These are phyloP conservation scores for Chrysolina americana DNA, from an alignment of 2,888 invertebrate species.

Conservation along the genomic window DNA sequence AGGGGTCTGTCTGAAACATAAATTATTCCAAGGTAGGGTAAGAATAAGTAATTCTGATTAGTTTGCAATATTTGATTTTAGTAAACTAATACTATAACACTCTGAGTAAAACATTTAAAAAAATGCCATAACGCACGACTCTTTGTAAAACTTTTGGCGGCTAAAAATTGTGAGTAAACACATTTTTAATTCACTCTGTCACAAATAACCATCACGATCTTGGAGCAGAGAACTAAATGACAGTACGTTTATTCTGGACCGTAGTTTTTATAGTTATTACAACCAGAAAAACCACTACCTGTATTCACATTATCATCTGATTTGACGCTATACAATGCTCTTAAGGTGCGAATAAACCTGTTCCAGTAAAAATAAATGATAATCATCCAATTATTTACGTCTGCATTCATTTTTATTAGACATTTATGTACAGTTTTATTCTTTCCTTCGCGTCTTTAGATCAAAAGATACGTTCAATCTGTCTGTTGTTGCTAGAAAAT, in stretches of 20 bases:
- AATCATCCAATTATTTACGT: conserved; percentile 9
- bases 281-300: conserved; percentile 18
- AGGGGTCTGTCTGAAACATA: too few relatives aligned
- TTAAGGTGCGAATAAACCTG: conserved; percentile 17
- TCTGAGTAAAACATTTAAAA: too few relatives aligned
- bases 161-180: neutral
- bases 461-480: neutral
- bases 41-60: too few relatives aligned
- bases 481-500: neutral
- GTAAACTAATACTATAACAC: too few relatives aligned
- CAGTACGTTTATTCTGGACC: neutral
- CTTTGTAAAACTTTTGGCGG: too few relatives aligned
- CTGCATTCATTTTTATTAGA: conserved; percentile 18
- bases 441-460: neutral
- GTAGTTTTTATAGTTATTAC: neutral
- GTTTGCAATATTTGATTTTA: too few relatives aligned
- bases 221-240: neutral
- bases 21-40: too few relatives aligned
- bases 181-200: neutral
- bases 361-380: conserved; percentile 16
- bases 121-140: too few relatives aligned
- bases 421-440: conserved; percentile 6
- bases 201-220: neutral
- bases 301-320: neutral
- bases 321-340: neutral